These are phyloP conservation scores for Lysandra coridon DNA, from an alignment of 2,888 invertebrate species.

Conservation along the genomic window DNA sequence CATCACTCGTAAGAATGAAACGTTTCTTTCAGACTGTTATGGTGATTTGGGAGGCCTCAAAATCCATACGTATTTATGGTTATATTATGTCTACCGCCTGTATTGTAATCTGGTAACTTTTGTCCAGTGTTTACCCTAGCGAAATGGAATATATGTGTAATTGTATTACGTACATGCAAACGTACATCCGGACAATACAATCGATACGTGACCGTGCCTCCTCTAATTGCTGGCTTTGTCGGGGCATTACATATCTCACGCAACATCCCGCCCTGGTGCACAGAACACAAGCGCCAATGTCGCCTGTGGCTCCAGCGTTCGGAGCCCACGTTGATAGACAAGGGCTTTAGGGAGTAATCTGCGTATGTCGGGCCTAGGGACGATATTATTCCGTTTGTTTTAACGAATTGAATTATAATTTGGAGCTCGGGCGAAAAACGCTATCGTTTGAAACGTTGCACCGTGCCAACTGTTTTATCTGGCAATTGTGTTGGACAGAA, in stretches of 20 bases:
- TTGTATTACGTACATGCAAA: conserved; percentile 31
- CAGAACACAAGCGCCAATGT: conserved; percentile 6
- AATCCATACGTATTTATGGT: background rate
- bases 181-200: conserved; percentile 50
- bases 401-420: conserved; percentile 26
- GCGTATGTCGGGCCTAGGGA: conserved; percentile 29
- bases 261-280: background rate
- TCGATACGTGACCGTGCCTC: conserved; percentile 48
- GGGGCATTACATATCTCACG: conserved; percentile 28
- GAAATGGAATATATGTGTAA: conserved; percentile 15
- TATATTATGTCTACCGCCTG: background rate
- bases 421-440: conserved; percentile 25
- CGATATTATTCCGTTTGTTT: conserved; percentile 35
- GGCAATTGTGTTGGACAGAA: conserved; percentile 10
- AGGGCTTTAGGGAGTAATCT: conserved; percentile 35
- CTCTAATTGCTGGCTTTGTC: conserved; percentile 41
- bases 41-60: background rate
- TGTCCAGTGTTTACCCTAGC: conserved; percentile 26
- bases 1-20: no score
- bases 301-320: conserved; percentile 5
- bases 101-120: background rate
- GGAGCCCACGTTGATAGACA: conserved; percentile 30
- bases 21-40: no score
- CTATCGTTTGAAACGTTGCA: background rate
- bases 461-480: conserved; percentile 1